Conservation (phyloP, 1,140 invertebrate species). For the Apis mellifera region DNA sequence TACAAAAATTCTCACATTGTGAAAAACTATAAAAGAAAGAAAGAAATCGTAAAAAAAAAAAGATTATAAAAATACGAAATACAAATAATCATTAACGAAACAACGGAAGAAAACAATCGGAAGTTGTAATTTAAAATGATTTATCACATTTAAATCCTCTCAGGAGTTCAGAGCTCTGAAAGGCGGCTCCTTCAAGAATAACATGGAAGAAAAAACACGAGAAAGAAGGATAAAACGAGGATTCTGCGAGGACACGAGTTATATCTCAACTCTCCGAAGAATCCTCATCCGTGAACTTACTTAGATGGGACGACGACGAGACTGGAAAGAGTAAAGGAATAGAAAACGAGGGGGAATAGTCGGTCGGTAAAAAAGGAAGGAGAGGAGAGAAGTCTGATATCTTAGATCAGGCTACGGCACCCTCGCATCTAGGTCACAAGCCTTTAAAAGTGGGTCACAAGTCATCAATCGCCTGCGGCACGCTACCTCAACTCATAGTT, state of each 20-base stretch:
- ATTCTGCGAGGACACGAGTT: constrained; percentile 6
- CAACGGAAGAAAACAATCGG: neutral
- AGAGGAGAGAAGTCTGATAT: constrained; percentile 63
- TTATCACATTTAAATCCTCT: neutral
- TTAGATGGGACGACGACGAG: constrained; percentile 19
- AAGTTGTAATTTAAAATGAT: neutral
- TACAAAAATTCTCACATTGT: no score
- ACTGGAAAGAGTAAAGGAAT: constrained; percentile 26
- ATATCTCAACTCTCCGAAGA: neutral
- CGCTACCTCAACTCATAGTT: constrained; percentile 52
- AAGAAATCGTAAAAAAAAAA: no score
- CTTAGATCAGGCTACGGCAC: constrained; percentile 67
- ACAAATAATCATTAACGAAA: neutral
- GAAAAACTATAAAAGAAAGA: no score
- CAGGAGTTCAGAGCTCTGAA: neutral
- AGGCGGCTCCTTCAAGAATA: neutral
- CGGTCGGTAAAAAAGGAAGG: constrained; percentile 39
- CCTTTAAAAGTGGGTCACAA: constrained; percentile 74
- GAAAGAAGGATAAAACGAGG: neutral
- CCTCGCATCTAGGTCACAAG: constrained; percentile 72
- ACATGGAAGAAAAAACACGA: neutral
- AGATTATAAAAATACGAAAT: no score
- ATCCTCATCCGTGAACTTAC: constrained; percentile 27
- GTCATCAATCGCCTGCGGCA: constrained; percentile 75
- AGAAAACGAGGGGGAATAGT: constrained; percentile 52